These are phyloP conservation scores for Poecile atricapillus DNA, from an alignment of 2,113 vertebrate genomes.

Conservation along the genomic window DNA sequence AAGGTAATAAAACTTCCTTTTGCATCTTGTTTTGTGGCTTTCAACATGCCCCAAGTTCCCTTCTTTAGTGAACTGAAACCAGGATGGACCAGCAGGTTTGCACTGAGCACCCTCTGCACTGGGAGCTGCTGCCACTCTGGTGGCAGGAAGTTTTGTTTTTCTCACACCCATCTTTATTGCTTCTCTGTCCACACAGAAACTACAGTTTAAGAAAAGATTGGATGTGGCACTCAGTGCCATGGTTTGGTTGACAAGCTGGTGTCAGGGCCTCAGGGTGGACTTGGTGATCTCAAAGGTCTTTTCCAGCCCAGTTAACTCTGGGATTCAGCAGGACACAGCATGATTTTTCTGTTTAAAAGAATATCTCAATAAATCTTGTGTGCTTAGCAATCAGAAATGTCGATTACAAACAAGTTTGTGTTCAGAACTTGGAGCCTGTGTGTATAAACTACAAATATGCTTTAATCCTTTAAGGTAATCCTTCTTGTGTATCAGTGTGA, in stretches of 20 bases:
- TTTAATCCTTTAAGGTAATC: background rate
- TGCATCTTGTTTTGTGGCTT: background rate
- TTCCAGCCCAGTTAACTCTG: background rate
- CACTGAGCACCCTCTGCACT: background rate
- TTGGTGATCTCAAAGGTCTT: background rate
- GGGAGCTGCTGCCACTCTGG: background rate
- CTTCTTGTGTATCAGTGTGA: background rate
- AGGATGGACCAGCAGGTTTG: background rate
- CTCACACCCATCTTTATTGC: background rate
- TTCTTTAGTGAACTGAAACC: background rate
- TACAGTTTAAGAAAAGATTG: background rate
- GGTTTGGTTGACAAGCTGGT: background rate
- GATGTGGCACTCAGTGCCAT: background rate
- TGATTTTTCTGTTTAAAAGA: background rate
- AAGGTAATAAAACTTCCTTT: background rate
- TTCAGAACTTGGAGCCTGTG: background rate
- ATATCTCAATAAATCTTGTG: background rate
- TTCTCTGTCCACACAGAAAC: background rate
- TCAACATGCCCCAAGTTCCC: accelerated
- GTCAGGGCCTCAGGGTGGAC: background rate
- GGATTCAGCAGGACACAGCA: background rate
- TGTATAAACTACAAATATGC: background rate
- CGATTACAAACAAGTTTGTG: background rate
- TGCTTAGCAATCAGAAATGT: background rate
- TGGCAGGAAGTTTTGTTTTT: background rate